Evolutionary conservation across 2,888 invertebrate genomes (phyloP).

Genomic region (Plebejus argus): DNA sequence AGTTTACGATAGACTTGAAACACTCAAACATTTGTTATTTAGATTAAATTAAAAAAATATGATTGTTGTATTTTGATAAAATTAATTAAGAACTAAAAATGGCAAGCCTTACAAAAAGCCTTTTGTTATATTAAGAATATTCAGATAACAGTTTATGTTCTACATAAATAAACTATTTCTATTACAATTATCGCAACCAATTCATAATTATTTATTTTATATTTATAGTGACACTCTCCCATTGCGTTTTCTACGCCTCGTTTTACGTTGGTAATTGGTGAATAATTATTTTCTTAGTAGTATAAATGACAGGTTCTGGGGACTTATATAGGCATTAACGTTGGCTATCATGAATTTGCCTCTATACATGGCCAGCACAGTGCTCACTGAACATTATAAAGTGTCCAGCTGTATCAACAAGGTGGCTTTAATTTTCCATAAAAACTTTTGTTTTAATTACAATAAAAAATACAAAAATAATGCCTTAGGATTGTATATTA

Average conservation of each 20-base stretch:
- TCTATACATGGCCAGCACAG: not conserved
- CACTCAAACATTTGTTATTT: too few species aligned
- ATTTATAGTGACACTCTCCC: not conserved
- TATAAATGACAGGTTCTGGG: slow-evolving; percentile 23
- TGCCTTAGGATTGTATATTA: not conserved
- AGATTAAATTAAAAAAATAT: too few species aligned
- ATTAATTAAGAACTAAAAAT: too few species aligned
- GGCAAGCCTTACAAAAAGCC: too few species aligned
- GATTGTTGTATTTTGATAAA: too few species aligned
- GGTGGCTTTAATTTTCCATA: not conserved
- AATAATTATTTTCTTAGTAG: slow-evolving; percentile 30
- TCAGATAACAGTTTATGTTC: not conserved
- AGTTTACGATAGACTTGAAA: too few species aligned
- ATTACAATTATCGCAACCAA: not conserved
- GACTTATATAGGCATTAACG: slow-evolving; percentile 4
- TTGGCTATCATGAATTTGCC: slow-evolving; percentile 14
- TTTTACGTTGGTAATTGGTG: slow-evolving; percentile 20
- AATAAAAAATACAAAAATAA: not conserved
- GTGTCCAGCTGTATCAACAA: not conserved
- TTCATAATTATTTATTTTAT: slow-evolving; percentile 2
- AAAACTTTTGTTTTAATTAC: not conserved
- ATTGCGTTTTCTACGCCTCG: not conserved
- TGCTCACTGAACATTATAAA: slow-evolving; percentile 30
- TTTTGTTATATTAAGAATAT: too few species aligned
- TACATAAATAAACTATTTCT: not conserved